Evolutionary conservation across 2,797 vertebrate species (phyloP).

Genomic region (Diplodus puntazzo): DNA sequence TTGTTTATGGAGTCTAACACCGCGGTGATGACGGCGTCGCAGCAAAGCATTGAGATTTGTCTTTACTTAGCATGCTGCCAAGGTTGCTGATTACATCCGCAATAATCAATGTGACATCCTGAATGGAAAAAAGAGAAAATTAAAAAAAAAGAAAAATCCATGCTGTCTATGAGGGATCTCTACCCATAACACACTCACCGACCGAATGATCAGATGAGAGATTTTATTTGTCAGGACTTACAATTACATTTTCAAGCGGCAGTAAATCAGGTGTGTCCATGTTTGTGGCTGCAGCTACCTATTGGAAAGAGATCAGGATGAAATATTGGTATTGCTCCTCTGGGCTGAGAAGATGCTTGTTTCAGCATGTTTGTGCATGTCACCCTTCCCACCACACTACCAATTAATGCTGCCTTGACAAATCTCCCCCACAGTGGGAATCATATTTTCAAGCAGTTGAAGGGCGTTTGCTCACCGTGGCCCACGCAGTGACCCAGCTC

Average conservation of each 20-base stretch:
- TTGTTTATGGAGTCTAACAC: constrained; percentile 48
- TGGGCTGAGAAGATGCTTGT: constrained; percentile 79
- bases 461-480: constrained; percentile 70
- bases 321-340: constrained; percentile 79
- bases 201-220: constrained; percentile 52
- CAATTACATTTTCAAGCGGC: constrained; percentile 78
- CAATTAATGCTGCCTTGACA: constrained; percentile 82
- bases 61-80: constrained; percentile 66
- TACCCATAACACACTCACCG: constrained; percentile 29
- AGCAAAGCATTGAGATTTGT: constrained; percentile 49
- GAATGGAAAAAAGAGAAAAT: constrained; percentile 12
- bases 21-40: constrained; percentile 22
- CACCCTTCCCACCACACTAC: constrained; percentile 64
- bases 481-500: constrained; percentile 52
- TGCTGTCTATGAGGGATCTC: constrained; percentile 29
- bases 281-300: constrained; percentile 60
- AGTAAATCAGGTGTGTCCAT: constrained; percentile 77
- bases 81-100: constrained; percentile 61
- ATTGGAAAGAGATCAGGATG: constrained; percentile 83
- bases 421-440: constrained; percentile 72
- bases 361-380: constrained; percentile 85
- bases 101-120: constrained; percentile 70
- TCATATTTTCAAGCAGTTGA: constrained; percentile 73
- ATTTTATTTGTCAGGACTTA: constrained; percentile 68
- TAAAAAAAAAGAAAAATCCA: constrained; percentile 38